Evolutionary conservation across 2,888 invertebrate genomes (phyloP).

Genomic region (Horisme vitalbata): DNA sequence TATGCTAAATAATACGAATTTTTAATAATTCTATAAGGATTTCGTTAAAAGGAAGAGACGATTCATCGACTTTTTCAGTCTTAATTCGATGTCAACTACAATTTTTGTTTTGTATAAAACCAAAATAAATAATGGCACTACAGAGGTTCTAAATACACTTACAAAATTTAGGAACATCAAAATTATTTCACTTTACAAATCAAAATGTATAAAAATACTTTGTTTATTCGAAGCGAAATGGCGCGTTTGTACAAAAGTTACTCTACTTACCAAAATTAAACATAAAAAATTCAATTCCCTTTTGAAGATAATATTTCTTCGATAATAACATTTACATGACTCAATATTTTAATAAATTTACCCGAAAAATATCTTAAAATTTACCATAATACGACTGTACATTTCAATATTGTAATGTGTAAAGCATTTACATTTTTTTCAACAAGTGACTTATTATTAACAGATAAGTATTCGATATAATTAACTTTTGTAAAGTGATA

Average conservation of each 20-base stretch:
- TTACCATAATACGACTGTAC: conserved; percentile 2
- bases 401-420: too few species aligned
- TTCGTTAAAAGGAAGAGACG: conserved; percentile 1
- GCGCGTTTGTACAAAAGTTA: conserved; percentile 47
- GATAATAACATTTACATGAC: conserved; percentile 4
- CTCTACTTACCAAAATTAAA: conserved; percentile 2
- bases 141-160: conserved; percentile 57
- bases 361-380: conserved; percentile 25
- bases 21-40: not conserved
- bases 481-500: conserved; percentile 16
- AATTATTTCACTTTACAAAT: conserved; percentile 53
- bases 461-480: conserved; percentile 4
- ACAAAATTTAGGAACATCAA: conserved; percentile 65
- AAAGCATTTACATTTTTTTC: conserved; percentile 11
- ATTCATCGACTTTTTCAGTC: conserved; percentile 63
- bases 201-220: conserved; percentile 67
- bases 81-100: conserved; percentile 68
- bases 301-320: conserved; percentile 6
- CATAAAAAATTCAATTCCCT: conserved; percentile 23
- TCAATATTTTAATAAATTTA: conserved; percentile 28
- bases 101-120: conserved; percentile 37
- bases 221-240: conserved; percentile 48
- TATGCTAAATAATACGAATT: not conserved
- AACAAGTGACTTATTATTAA: too few species aligned
- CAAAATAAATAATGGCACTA: conserved; percentile 72